Conservation (phyloP, 2,113 vertebrate species). For the Brachypteracias leptosomus region DNA sequence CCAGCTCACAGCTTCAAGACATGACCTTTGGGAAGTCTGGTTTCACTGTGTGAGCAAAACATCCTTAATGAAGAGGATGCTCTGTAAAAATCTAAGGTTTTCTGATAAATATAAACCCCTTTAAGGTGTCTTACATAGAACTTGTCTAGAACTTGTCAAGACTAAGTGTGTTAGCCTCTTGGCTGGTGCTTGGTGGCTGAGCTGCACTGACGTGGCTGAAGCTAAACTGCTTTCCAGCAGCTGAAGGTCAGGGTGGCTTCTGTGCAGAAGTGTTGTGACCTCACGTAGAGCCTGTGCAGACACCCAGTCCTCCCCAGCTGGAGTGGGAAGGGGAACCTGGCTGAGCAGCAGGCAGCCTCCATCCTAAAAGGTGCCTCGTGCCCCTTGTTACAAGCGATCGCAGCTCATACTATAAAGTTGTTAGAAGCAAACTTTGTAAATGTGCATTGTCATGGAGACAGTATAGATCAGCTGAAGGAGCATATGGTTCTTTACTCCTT, state of each 20-base stretch:
- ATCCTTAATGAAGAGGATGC: not conserved
- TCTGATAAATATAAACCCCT: not conserved
- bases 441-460: slow-evolving; percentile 72
- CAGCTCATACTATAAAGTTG: slow-evolving; percentile 28
- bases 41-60: not conserved
- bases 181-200: not conserved
- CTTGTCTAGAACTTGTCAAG: not conserved
- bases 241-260: not conserved
- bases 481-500: slow-evolving; percentile 73
- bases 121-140: not conserved
- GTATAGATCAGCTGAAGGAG: slow-evolving; percentile 61
- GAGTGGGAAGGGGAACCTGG: not conserved
- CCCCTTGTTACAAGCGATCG: not conserved
- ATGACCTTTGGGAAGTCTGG: not conserved
- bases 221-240: not conserved
- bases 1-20: not conserved
- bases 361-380: not conserved
- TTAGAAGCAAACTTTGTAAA: slow-evolving; percentile 56
- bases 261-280: no score
- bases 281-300: not conserved
- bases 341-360: not conserved
- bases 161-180: not conserved
- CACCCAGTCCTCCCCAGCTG: not conserved
- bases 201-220: not conserved
- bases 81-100: not conserved